Base-by-base conservation (phyloP, 2,888 invertebrate species). In the Gasteruption jaculator region DNA sequence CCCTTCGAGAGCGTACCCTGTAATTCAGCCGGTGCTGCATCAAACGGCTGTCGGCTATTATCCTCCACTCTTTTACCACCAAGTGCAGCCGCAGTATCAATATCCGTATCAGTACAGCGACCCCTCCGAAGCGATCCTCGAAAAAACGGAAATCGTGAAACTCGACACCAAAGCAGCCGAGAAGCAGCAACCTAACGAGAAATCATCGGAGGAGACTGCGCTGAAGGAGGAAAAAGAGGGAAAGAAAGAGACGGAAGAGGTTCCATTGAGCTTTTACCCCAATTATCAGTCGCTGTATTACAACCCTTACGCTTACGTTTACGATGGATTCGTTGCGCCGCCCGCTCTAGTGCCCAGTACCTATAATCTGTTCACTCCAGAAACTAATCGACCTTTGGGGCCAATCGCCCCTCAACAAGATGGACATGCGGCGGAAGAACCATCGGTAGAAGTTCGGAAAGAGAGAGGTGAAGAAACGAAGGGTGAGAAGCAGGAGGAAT, bases 1-100 rank as follows among this genome's bases (percentile, higher is more conserved):
- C 37, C 84, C 87, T 1, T 86, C 86, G 56, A 79, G 84, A 44
- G 85, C 86, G 0, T 84, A 77, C 65, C 85, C 86, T 0, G 81
- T 85, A 29, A 80, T 85, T 52, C 85, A 85, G 55, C 85, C 85
- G 5, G 80, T 83, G 7, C 68, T 85, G 27, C 82, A 83, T 45
- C 80, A 82, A 46, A 74, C 79, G 0, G 76, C 81, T 4, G 74
- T 81, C 50, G 76, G 76, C 49, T 72, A 59, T 58, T 68, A 54
- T 22, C 66, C 67, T 4, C 61, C 63, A 1, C 50, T 61, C 11
- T 67, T 63, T 39, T 67, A 68, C 34, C 49, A 59, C 7, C 62
- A 61, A 38, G 48, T 63, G 25, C 52, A 57, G 1, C 61, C 66
- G 3, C 57, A 58, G 10, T 53, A n/a, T n/a, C n/a, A n/a, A n/a